phyloP scores from a whole-genome alignment of 2,797 vertebrate species.

The Gambelia wislizenii region DNA sequence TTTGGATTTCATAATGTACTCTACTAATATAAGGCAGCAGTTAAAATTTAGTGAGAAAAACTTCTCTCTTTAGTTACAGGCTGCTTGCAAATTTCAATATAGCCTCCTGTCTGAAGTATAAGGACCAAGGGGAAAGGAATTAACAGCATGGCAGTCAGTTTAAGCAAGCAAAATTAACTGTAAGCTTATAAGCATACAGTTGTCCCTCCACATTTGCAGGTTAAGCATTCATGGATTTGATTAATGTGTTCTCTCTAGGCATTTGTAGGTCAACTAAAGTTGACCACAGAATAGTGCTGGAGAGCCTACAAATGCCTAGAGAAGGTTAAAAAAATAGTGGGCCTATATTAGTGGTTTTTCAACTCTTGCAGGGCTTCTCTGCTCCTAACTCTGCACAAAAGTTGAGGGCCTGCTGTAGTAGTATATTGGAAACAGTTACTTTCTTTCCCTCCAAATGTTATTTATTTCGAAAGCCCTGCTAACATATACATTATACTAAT shows the following conservation, averaged over 20 bases:
- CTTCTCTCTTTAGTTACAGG: slow-evolving; percentile 37
- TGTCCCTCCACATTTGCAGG: too few relatives aligned
- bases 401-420: too few relatives aligned
- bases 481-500: not conserved
- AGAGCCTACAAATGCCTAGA: too few relatives aligned
- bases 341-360: too few relatives aligned
- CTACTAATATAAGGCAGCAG: slow-evolving; percentile 6
- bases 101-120: slow-evolving; percentile 21
- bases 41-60: not conserved
- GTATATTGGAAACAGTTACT: slow-evolving; percentile 13
- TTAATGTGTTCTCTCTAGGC: too few relatives aligned
- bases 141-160: not conserved
- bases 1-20: slow-evolving; percentile 43
- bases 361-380: too few relatives aligned
- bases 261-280: too few relatives aligned
- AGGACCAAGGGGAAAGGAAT: not conserved
- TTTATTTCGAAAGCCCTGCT: not conserved
- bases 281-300: too few relatives aligned
- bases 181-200: not conserved
- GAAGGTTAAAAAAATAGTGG: too few relatives aligned
- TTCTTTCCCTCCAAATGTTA: not conserved
- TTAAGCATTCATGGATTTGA: too few relatives aligned
- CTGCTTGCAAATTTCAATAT: slow-evolving; percentile 7
- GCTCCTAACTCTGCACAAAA: too few relatives aligned
- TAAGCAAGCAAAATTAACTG: not conserved